These are phyloP conservation scores for Suricata suricatta DNA, from an alignment of 2,113 vertebrate genomes.

Conservation along the genomic window DNA sequence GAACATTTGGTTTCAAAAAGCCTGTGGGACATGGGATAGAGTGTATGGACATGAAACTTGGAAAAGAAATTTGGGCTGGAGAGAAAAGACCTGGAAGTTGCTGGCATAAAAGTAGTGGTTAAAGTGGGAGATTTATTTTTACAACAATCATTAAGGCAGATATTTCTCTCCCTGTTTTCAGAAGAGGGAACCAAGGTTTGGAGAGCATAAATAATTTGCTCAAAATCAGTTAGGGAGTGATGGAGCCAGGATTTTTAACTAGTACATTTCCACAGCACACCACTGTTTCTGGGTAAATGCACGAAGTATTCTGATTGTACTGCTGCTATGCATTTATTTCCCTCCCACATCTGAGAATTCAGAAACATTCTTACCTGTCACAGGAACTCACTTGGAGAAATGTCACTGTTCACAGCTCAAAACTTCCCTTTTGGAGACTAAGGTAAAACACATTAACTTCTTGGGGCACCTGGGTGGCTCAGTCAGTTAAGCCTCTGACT, in stretches of 20 bases:
- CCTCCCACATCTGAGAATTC: background rate
- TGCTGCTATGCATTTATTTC: background rate
- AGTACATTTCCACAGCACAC: background rate
- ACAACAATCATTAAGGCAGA: background rate
- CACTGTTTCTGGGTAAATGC: background rate
- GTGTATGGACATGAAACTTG: background rate
- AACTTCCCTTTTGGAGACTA: background rate
- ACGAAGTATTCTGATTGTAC: background rate
- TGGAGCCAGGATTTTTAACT: background rate
- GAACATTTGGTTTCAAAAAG: background rate
- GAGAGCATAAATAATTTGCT: background rate
- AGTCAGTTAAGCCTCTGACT: no score
- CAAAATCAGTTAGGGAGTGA: background rate
- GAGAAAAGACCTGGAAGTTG: background rate
- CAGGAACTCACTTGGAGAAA: constrained; percentile 27
- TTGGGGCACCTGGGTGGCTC: background rate
- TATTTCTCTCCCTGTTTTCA: background rate
- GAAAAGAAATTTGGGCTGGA: background rate
- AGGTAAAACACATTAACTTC: background rate
- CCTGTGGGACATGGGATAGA: background rate
- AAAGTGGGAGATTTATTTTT: constrained; percentile 20
- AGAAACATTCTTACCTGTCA: background rate
- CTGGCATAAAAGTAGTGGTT: background rate
- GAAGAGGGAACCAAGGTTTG: background rate
- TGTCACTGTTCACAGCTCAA: background rate